Base-by-base conservation (phyloP, 2,888 invertebrate species). In the Achlya flavicornis region DNA sequence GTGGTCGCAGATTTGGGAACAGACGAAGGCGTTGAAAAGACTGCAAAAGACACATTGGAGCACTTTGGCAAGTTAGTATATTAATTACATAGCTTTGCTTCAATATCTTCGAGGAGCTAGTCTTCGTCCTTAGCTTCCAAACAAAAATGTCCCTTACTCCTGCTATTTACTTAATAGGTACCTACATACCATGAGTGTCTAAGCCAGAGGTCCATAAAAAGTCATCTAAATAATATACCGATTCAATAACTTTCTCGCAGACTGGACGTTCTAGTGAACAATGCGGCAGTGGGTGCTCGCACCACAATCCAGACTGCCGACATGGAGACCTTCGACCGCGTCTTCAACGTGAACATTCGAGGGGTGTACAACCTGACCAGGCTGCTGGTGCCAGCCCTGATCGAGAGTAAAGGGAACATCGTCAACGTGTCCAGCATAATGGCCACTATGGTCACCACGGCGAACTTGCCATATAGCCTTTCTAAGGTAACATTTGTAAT, bases 391-490 rank as follows among this genome's bases (percentile, higher is more conserved):
- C 96, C 96, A 1, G 90, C 95, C 81, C 86, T 96, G n/a, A 87
- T 94, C 14, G 83, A 89, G 73, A 86, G 91, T 0, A 94, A 95
- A 77, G 96, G 96, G 14, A 95, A 91, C 63, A 94, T 96, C 69
- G 96, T 97, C 0, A 96, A 96, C 81, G 95, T 96, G 3, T 96
- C 96, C 16, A 96, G 96, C 78, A 95, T 96, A 11, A 94, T 43
- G 35, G 66, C 61, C 12, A 89, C 97, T 32, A 93, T 97, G 81
- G 95, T 98, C 70, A 98, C 98, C 81, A 95, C 97, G 5, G 96
- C 96, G 12, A 96, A 97, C 3, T 86, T 98, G 64, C 96, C 97
- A 0, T 98, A 98, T 83, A 95, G 95, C 74, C 96, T 98, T 91
- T 97, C 97, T 7, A 58, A 58, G 58, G 58, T 58, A 4, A 58